Evolutionary conservation across 1,140 invertebrate species (phyloP).

Genomic region (Rhizoglyphus robini): DNA sequence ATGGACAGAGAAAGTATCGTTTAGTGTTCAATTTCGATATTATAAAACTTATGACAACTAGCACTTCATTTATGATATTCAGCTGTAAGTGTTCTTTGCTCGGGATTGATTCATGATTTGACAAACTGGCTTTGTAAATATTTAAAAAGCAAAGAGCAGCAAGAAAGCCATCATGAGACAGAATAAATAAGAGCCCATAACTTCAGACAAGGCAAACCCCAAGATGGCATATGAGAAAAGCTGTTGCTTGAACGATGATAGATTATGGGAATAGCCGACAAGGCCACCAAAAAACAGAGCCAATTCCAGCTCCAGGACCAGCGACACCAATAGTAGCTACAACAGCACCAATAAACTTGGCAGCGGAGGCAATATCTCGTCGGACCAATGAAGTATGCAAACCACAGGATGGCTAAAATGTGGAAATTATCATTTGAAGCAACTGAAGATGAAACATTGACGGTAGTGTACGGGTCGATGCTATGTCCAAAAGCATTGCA

Average conservation of each 20-base stretch:
- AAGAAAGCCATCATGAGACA: slow-evolving; percentile 99
- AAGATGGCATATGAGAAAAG: slow-evolving; percentile 98
- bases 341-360: slow-evolving; percentile 99
- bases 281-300: slow-evolving; percentile 98
- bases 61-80: neutral
- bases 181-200: slow-evolving; percentile 99
- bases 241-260: slow-evolving; percentile 92
- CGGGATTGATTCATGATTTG: neutral
- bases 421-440: neutral
- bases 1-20: too few relatives aligned
- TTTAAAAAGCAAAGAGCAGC: slow-evolving; percentile 95
- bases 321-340: slow-evolving; percentile 99
- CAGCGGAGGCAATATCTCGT: slow-evolving; percentile 97
- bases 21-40: too few relatives aligned
- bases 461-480: neutral
- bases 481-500: slow-evolving; percentile 3
- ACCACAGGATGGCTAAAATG: neutral
- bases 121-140: neutral
- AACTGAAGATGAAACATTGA: too few relatives aligned
- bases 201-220: slow-evolving; percentile 98
- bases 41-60: neutral
- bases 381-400: slow-evolving; percentile 79
- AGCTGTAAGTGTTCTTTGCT: too few relatives aligned
- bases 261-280: slow-evolving; percentile 95
- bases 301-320: slow-evolving; percentile 98